Evolutionary conservation across 2,797 vertebrate genomes (phyloP).

Genomic region (Periparus ater): DNA sequence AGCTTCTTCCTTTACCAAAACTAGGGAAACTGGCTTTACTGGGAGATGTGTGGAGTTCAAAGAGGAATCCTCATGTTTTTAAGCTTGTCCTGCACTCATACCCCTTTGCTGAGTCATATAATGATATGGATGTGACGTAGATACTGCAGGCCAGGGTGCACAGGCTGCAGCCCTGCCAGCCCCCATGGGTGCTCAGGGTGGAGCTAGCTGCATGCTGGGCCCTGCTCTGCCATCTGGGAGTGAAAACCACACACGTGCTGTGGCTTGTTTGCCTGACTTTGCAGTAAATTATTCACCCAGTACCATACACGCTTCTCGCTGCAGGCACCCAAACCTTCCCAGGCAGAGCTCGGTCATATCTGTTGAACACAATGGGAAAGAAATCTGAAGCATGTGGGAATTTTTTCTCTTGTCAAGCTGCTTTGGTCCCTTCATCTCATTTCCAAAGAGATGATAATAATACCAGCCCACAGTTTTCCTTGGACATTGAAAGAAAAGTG

Average conservation of each 20-base stretch:
- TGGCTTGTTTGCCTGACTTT: not conserved
- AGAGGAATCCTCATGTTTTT: not conserved
- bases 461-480: not conserved
- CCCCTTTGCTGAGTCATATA: rapidly evolving
- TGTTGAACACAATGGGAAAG: not conserved
- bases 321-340: not conserved
- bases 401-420: not conserved
- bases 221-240: not conserved
- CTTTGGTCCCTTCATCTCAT: not conserved
- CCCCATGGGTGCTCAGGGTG: no score
- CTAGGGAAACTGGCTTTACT: not conserved
- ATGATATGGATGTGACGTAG: rapidly evolving
- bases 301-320: not conserved
- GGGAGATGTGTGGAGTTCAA: not conserved
- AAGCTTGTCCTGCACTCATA: not conserved
- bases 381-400: not conserved
- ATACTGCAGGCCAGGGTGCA: not conserved
- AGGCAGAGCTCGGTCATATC: not conserved
- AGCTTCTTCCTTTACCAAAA: not conserved
- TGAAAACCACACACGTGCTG: not conserved
- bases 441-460: not conserved
- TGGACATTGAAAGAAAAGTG: not conserved
- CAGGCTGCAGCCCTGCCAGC: not conserved
- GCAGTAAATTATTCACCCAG: not conserved
- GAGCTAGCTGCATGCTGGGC: rapidly evolving